A percentile compares a stretch with the other conserved stretches of the same genome.
Evolutionary conservation across 2,888 invertebrate genomes (phyloP).

Genomic region (Thalpophila matura): DNA sequence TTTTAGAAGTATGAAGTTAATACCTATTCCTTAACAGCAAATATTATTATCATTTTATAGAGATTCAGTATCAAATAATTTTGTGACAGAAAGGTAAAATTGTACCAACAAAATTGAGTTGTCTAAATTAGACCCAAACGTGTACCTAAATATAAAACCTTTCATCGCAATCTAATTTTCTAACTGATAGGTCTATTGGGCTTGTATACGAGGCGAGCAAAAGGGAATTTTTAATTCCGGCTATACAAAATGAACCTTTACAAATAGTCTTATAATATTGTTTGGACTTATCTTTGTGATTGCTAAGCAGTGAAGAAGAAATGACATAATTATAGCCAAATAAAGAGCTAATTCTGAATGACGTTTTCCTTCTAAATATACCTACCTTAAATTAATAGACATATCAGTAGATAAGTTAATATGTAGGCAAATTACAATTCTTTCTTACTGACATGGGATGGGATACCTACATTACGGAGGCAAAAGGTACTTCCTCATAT

Average conservation of each 20-base stretch:
- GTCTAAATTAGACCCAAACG: conserved; percentile 9
- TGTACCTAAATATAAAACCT: conserved; percentile 9
- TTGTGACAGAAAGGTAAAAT: background rate
- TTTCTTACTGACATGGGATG: conserved; percentile 2
- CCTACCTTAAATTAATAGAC: background rate
- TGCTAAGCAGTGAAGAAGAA: background rate
- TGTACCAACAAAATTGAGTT: conserved; percentile 5
- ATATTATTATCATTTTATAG: background rate
- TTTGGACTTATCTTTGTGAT: conserved; percentile 2
- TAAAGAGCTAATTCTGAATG: conserved; percentile 8
- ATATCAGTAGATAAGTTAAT: background rate
- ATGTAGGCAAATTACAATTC: conserved; percentile 6
- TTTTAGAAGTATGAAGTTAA: background rate
- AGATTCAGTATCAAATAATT: background rate
- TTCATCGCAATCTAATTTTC: conserved; percentile 18
- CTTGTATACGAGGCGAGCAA: conserved; percentile 23
- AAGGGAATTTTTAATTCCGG: conserved; percentile 21
- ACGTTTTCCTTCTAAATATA: conserved; percentile 11
- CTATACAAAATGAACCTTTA: conserved; percentile 2
- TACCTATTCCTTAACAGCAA: background rate
- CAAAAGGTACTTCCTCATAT: background rate
- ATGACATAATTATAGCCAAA: background rate
- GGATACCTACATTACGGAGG: background rate
- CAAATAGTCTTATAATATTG: conserved; percentile 4
- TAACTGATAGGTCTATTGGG: conserved; percentile 14